A percentile compares a stretch with the other conserved stretches of the same genome.
Evolutionary conservation across 2,797 vertebrate species (phyloP).

Genomic region (Characodon lateralis): DNA sequence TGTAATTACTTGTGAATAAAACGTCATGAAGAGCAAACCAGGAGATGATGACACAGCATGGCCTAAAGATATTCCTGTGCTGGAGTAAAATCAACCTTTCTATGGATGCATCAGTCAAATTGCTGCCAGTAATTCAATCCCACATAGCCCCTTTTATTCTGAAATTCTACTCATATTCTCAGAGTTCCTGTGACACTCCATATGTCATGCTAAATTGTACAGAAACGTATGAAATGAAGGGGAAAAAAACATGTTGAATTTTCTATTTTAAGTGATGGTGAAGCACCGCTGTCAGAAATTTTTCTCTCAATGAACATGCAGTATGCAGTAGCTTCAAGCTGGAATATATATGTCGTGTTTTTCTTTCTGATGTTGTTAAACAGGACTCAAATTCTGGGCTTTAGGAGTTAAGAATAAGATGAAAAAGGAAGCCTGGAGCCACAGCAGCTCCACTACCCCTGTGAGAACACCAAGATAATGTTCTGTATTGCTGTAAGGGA

Average conservation of each 20-base stretch:
- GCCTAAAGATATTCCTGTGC: constrained; percentile 28
- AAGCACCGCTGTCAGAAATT: constrained; percentile 25
- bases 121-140: constrained; percentile 20
- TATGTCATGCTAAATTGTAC: constrained; percentile 33
- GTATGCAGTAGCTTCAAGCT: constrained; percentile 29
- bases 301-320: constrained; percentile 24
- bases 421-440: constrained; percentile 29
- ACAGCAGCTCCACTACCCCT: constrained; percentile 15
- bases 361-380: constrained; percentile 40
- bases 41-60: constrained; percentile 14
- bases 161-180: constrained; percentile 24
- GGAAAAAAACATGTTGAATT: constrained; percentile 21
- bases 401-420: constrained; percentile 11
- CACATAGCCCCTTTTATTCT: constrained; percentile 22
- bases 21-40: constrained; percentile 31
- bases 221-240: constrained; percentile 39
- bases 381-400: constrained; percentile 28
- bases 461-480: constrained; percentile 9
- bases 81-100: constrained; percentile 41
- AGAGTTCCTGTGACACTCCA: constrained; percentile 46
- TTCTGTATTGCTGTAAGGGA: constrained; percentile 2
- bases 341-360: constrained; percentile 16
- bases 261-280: constrained; percentile 41
- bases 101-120: constrained; percentile 31
- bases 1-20: constrained; percentile 19